Evolutionary conservation across 2,888 invertebrate species (phyloP), one percentile per base, ranked within the genome.

Genomic region (Danaus chrysippus): DNA sequence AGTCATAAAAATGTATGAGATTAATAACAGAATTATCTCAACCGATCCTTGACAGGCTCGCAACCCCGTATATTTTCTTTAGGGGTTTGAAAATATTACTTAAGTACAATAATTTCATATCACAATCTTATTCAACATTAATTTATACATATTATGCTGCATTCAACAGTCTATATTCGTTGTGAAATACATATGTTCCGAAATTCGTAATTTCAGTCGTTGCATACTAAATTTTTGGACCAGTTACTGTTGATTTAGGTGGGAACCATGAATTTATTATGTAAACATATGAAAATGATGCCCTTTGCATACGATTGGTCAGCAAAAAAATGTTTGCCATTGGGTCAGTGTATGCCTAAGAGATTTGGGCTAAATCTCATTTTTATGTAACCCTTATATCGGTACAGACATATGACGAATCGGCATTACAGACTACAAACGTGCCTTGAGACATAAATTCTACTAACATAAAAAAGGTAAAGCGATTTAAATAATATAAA

Each of bases 1-100:
- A 63, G 70, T 67, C 69, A 72, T 72, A 71, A 72, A 72, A 71
- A 72, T 72, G 71, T 72, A 72, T 72, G 69, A 71, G 71, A 71
- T 70, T 72, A 71, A 67, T 72, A 72, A 72, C 65, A 66, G 66
- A 64, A 67, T 68, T 70, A 71, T 69, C 62, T 66, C 69, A 34
- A 62, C 42, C 62, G 5, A 54, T 12, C 9, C 19, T 10, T 5
- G 54, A 23, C 12, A 3, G 54, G 11, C 9, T 54, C 19, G 15
- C 52, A 10, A 17, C 5, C 15, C 13, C 42, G 8, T 55, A n/a
- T n/a, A 42, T 15, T 1, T 15, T 42, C 10, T 13, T 13, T 15
- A 15, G 8, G 15, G 42, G n/a, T 8, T 55, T 42, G 15, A 55
- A 17, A 10, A 15, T 3, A 49, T 34, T 34, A 34, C 23, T 34